phyloP scores from a whole-genome alignment of 2,113 vertebrate species.

The Rhinogobius similis region DNA sequence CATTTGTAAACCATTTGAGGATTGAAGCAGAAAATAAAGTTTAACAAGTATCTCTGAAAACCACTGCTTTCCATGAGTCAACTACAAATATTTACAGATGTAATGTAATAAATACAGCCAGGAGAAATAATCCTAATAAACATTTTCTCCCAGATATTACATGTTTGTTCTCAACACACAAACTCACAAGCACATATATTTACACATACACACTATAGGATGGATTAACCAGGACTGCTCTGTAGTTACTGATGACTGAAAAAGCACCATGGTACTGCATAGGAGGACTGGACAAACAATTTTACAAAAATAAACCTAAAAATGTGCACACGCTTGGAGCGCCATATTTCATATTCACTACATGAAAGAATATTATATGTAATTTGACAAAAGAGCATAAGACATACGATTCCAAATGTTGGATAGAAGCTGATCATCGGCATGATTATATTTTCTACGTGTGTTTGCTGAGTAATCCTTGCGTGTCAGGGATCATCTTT shows the following conservation, averaged over 20 bases:
- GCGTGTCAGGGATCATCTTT: conserved; percentile 41
- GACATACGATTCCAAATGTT: conserved; percentile 14
- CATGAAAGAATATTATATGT: conserved; percentile 2
- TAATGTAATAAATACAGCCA: conserved; percentile 79
- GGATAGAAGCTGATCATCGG: conserved; percentile 5
- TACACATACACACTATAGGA: conserved; percentile 33
- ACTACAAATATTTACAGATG: conserved; percentile 68
- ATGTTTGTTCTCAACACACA: conserved; percentile 33
- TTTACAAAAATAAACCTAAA: conserved; percentile 30
- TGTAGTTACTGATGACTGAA: conserved; percentile 27
- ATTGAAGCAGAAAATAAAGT: conserved; percentile 44
- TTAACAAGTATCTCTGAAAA: conserved; percentile 60
- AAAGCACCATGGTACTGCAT: conserved; percentile 60
- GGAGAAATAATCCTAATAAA: conserved; percentile 51
- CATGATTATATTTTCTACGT: conserved; percentile 34
- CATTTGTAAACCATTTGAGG: conserved; percentile 59
- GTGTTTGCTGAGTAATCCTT: conserved; percentile 50
- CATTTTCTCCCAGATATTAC: conserved; percentile 31
- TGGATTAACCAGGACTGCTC: conserved; percentile 40
- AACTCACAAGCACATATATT: conserved; percentile 18
- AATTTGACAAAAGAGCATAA: conserved; percentile 5
- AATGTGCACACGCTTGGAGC: conserved; percentile 4
- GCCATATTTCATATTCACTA: conserved; percentile 13
- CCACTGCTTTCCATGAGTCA: conserved; percentile 62
- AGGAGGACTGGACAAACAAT: conserved; percentile 29